These are phyloP conservation scores for Olivierus martensii DNA, from an alignment of 1,140 invertebrate genomes.

Conservation along the genomic window DNA sequence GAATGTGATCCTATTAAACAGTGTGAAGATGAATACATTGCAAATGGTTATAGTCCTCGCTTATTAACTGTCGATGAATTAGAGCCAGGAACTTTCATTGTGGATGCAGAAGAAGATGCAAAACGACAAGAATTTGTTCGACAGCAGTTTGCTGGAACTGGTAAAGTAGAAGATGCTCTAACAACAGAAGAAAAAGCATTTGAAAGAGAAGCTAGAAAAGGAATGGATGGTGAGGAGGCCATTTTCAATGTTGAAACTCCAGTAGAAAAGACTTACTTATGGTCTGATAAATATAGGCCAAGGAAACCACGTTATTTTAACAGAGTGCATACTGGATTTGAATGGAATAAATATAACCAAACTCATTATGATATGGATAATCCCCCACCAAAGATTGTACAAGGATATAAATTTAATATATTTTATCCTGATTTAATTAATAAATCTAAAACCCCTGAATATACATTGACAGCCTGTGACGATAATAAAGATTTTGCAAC, in stretches of 20 bases:
- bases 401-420: constrained; percentile 98
- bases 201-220: constrained; percentile 63
- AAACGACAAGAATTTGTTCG: constrained; percentile 56
- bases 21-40: constrained; percentile 46
- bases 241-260: constrained; percentile 74
- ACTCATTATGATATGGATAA: constrained; percentile 99
- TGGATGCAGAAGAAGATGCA: constrained; percentile 60
- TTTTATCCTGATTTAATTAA: constrained; percentile 99
- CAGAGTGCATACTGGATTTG: constrained; percentile 76
- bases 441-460: constrained; percentile 83
- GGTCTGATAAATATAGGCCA: constrained; percentile 97
- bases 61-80: constrained; percentile 50
- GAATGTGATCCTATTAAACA: neutral
- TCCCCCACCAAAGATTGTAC: constrained; percentile 98
- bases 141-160: constrained; percentile 21
- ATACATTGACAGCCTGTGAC: constrained; percentile 71
- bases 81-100: constrained; percentile 68
- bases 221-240: constrained; percentile 71
- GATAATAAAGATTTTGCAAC: constrained; percentile 94
- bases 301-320: constrained; percentile 97
- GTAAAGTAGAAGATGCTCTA: constrained; percentile 6
- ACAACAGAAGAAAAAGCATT: constrained; percentile 40
- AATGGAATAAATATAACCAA: constrained; percentile 99
- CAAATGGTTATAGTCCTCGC: constrained; percentile 69
- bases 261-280: constrained; percentile 74